phyloP scores from a whole-genome alignment of 2,797 vertebrate species.

The Orestias chungarensis region DNA sequence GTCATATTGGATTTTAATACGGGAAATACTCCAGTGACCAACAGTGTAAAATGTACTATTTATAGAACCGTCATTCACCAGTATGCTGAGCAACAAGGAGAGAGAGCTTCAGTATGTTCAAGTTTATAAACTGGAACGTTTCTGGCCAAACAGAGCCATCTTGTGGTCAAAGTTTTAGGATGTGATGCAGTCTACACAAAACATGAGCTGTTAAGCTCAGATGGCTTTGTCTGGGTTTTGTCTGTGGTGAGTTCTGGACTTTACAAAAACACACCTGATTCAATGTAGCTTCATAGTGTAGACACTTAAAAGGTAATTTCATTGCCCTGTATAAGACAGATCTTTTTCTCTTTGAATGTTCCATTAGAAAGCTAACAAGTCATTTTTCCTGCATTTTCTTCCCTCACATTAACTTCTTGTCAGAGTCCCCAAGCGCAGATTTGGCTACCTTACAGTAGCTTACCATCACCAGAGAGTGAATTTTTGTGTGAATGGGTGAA shows the following conservation, averaged over 20 bases:
- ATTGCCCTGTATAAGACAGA: neutral
- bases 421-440: no score
- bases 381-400: neutral
- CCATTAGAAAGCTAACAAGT: neutral
- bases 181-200: neutral
- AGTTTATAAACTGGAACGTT: conserved; percentile 8
- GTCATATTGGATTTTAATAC: neutral
- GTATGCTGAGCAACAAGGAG: neutral
- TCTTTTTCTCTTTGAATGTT: neutral
- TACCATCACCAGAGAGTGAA: no score
- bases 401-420: neutral
- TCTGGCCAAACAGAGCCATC: conserved; percentile 59
- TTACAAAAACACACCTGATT: neutral
- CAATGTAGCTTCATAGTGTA: neutral
- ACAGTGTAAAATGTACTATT: conserved; percentile 2
- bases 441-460: no score
- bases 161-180: conserved; percentile 45
- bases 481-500: no score
- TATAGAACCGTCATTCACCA: conserved; percentile 11
- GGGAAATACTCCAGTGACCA: conserved; percentile 3
- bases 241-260: neutral
- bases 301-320: no score
- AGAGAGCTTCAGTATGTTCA: neutral
- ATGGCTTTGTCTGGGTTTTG: neutral
- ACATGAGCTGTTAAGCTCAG: neutral